These are phyloP conservation scores for silkworm (Bombyx mori) DNA, from an alignment of 1,140 invertebrate species.

Conservation along the genomic window DNA sequence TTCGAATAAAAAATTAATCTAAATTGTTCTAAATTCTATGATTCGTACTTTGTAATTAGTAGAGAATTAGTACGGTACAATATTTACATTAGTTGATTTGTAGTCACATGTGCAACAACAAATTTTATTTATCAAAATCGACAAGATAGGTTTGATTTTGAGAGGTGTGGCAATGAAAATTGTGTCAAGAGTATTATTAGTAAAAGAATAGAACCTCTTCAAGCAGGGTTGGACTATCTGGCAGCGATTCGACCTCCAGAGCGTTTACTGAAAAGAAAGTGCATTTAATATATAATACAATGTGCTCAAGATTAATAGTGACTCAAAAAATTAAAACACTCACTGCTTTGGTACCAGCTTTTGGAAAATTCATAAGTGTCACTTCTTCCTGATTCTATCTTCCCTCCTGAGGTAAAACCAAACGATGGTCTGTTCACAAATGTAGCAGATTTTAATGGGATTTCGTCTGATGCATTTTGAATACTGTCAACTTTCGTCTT, in stretches of 20 bases:
- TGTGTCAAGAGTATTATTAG: no score
- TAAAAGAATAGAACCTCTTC: no score
- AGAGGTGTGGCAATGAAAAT: no score
- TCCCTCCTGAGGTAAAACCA: constrained; percentile 44
- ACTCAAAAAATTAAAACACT: constrained; percentile 26
- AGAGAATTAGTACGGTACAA: no score
- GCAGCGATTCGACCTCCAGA: constrained; percentile 31
- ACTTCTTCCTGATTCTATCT: constrained; percentile 40
- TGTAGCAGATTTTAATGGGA: constrained; percentile 72
- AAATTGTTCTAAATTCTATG: no score
- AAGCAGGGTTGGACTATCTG: no score
- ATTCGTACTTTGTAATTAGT: no score
- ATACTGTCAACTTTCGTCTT: constrained; percentile 34
- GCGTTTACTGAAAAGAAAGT: constrained; percentile 71
- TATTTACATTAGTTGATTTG: no score
- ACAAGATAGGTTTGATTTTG: no score
- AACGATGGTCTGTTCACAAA: constrained; percentile 73
- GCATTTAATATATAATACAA: constrained; percentile 1
- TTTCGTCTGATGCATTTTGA: constrained; percentile 29
- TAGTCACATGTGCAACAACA: no score
- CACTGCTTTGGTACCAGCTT: constrained; percentile 73
- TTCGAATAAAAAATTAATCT: no score
- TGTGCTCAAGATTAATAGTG: constrained; percentile 3
- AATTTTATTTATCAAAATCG: no score
- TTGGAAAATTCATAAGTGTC: constrained; percentile 53